Base-by-base conservation (phyloP, 2,113 vertebrate genomes). In the Pao palembangensis region DNA sequence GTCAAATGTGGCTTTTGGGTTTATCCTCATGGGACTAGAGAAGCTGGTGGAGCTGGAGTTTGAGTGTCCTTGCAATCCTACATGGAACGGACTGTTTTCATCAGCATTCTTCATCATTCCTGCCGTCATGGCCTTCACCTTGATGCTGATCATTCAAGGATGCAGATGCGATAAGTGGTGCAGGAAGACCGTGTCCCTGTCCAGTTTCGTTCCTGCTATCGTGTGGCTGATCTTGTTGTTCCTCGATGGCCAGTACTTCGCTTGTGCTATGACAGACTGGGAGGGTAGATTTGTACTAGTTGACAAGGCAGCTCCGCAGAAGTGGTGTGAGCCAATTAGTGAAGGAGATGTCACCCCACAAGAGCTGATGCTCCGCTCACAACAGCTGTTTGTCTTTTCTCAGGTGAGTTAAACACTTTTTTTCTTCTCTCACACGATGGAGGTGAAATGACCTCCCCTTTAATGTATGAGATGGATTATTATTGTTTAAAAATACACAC, bases 21-120 rank as follows among this genome's bases (percentile, higher is more conserved):
- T 92, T 44, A 88, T 92, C 76, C 84, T 92, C 69, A 89, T 90
- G 81, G 85, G 85, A 79, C 82, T 91, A 75, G 91, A 92, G 83
- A 91, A 90, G 75, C 75, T 90, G 71, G 85, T 89, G 80, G 89
- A 91, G 81, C 64, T 89, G 84, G 87, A 91, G 78, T 91, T 92
- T 82, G 81, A 88, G 86, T 91, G 87, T 88, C 90, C 88, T 64
- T 90, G 89, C 78, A 88, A 69, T 53, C 85, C 90, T 76, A 78
- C 73, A 7, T 89, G 85, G 88, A 91, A 89, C 61, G 86, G 79
- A 63, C 23, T 75, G 20, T 90, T 91, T 82, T 91, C 89, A 16
- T 88, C 85, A 15, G 88, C 87, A 0, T 90, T 90, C 88, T 90
- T 92, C 76, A 76, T 88, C 82, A 91, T 91, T 60, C 88, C 90